Percentiles rank a stretch among this genome's conserved stretches.
These are phyloP conservation scores for Crocidura indochinensis DNA, from an alignment of 2,797 vertebrate species.

Conservation along the genomic window DNA sequence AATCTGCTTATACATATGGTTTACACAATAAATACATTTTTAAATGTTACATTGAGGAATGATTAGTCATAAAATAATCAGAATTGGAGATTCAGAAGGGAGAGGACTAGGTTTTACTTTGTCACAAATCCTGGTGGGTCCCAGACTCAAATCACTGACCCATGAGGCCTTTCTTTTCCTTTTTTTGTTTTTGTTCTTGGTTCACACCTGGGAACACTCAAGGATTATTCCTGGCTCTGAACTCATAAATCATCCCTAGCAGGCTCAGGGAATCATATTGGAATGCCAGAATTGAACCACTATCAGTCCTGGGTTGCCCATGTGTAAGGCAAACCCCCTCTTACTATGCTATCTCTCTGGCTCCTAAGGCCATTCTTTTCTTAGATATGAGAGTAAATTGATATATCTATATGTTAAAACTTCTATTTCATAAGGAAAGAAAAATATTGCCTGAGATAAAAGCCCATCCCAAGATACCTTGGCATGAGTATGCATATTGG, in stretches of 20 bases:
- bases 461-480: neutral
- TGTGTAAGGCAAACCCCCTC: too few relatives aligned
- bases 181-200: too few relatives aligned
- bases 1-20: too few relatives aligned
- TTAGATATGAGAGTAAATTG: too few relatives aligned
- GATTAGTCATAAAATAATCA: constrained; percentile 18
- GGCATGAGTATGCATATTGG: neutral
- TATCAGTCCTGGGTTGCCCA: too few relatives aligned
- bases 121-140: neutral
- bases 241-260: too few relatives aligned
- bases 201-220: too few relatives aligned
- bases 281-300: too few relatives aligned
- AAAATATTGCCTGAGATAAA: constrained; percentile 11
- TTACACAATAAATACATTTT: constrained; percentile 6
- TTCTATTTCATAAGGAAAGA: neutral
- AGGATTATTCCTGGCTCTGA: too few relatives aligned
- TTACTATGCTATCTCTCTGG: too few relatives aligned
- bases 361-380: too few relatives aligned
- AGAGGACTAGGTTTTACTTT: constrained; percentile 1
- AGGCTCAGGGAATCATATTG: too few relatives aligned
- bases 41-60: neutral
- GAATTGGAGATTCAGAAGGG: constrained; percentile 3
- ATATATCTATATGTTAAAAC: neutral
- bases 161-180: neutral
- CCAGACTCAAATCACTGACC: neutral